phyloP scores from a whole-genome alignment of 1,140 invertebrate genomes.

The Tetramorium parvispinum region DNA sequence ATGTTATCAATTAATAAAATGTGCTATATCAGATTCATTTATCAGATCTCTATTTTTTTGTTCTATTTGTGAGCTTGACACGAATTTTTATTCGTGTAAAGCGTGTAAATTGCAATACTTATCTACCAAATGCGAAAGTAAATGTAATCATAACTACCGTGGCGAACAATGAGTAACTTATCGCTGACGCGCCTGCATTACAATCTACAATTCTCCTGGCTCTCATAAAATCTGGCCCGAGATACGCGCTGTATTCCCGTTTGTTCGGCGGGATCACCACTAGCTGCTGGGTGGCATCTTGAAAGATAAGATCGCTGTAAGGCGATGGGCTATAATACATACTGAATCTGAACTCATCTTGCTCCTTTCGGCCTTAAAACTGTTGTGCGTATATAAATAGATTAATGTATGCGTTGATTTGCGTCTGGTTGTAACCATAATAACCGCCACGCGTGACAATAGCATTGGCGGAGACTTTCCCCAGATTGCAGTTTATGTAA shows the following conservation, averaged over 20 bases:
- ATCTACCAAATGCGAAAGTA: slow-evolving; percentile 72
- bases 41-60: neutral
- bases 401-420: slow-evolving; percentile 94
- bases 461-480: slow-evolving; percentile 96
- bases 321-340: slow-evolving; percentile 94
- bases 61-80: neutral
- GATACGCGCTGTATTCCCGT: slow-evolving; percentile 89
- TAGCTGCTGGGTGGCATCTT: slow-evolving; percentile 95
- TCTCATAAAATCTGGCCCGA: slow-evolving; percentile 91
- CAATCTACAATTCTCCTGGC: slow-evolving; percentile 93
- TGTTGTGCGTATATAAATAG: slow-evolving; percentile 96
- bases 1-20: slow-evolving; percentile 10
- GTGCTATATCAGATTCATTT: neutral
- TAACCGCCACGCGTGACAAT: slow-evolving; percentile 93
- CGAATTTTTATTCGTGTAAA: neutral
- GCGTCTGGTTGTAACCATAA: slow-evolving; percentile 91
- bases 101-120: slow-evolving; percentile 34
- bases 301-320: slow-evolving; percentile 95
- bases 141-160: slow-evolving; percentile 71
- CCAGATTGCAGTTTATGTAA: slow-evolving; percentile 95
- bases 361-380: slow-evolving; percentile 93
- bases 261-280: slow-evolving; percentile 88
- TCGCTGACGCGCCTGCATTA: slow-evolving; percentile 86
- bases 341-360: slow-evolving; percentile 95
- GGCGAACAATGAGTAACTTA: slow-evolving; percentile 75